Percentiles rank a stretch among this genome's conserved stretches.
phyloP scores from a whole-genome alignment of 2,888 invertebrate genomes.

The Troides oblongomaculatus region DNA sequence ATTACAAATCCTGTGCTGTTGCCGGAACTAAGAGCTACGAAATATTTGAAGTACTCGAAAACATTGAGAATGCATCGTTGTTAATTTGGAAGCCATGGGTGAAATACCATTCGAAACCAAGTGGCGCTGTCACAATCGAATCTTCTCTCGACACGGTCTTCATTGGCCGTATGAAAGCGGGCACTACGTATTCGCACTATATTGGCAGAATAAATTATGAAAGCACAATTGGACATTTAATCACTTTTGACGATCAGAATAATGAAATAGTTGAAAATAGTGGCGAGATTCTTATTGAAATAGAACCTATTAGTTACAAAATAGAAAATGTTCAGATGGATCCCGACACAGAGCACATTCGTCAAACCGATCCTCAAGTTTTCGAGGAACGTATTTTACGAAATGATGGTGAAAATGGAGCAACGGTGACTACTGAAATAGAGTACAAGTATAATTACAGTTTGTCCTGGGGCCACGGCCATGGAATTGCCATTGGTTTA shows the following conservation, averaged over 20 bases:
- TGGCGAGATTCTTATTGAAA: constrained; percentile 89
- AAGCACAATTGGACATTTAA: constrained; percentile 84
- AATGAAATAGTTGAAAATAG: constrained; percentile 78
- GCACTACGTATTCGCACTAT: constrained; percentile 73
- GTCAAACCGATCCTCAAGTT: constrained; percentile 70
- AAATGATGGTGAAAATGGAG: constrained; percentile 79
- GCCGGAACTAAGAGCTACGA: constrained; percentile 80
- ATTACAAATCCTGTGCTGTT: constrained; percentile 82
- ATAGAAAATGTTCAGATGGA: constrained; percentile 83
- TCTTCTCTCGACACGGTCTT: constrained; percentile 62
- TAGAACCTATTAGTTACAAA: constrained; percentile 89
- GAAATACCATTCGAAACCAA: constrained; percentile 83
- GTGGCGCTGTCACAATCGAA: constrained; percentile 84
- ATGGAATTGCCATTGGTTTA: constrained; percentile 85
- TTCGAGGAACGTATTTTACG: constrained; percentile 75
- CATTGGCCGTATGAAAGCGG: constrained; percentile 61
- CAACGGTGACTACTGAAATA: constrained; percentile 85
- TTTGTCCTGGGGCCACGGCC: constrained; percentile 89
- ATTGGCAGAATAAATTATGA: constrained; percentile 86
- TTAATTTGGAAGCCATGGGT: constrained; percentile 89
- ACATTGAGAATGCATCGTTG: constrained; percentile 87
- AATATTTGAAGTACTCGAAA: constrained; percentile 86
- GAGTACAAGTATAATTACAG: constrained; percentile 85
- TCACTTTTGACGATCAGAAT: constrained; percentile 82
- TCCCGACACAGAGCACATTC: constrained; percentile 71